Evolutionary conservation across 2,113 vertebrate genomes (phyloP), one percentile per base, ranked within the genome.

Genomic region (Lamprologus sp.): DNA sequence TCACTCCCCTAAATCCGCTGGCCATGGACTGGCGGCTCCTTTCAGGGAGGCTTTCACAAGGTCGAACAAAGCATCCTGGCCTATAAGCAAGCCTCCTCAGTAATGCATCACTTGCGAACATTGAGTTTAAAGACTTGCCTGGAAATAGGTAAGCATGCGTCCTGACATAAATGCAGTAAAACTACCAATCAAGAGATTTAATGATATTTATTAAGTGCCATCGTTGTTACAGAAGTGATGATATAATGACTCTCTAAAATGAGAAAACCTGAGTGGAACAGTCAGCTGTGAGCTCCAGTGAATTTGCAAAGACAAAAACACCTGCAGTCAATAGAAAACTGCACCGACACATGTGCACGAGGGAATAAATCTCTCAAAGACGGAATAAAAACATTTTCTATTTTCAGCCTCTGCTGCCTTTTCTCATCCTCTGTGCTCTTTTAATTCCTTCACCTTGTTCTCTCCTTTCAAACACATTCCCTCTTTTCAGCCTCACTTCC

Each of bases 1-100:
- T 97, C 97, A 96, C 97, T 97, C 97, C 97, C 97, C 97, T 97
- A 97, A 96, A 97, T 97, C 97, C 96, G 96, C 96, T 95, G 96
- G 93, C 90, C 96, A 96, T 94, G 96, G 96, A 97, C 96, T 96
- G 94, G 96, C 96, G 94, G 93, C 96, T 95, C 96, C 96, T 97
- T 98, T 98, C 97, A 97, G 92, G 58, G 42, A 65, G 87, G 90
- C 54, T 95, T 97, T 98, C 97, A 98, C 97, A 95, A 95, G 96
- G 92, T 94, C 88, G 94, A 96, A 98, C 97, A 98, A 98, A 98
- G 97, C 94, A 88, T 42, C 95, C 95, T 51, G 96, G 96, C 95
- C 89, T 83, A 90, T 79, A 70, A 85, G 90, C 91, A 82, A 89
- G 81, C 75, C 83, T 84, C 87, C 88, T 81, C 87, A 88, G 90